These are phyloP conservation scores for Amaurobius ferox DNA, from an alignment of 2,888 invertebrate genomes.

Conservation along the genomic window DNA sequence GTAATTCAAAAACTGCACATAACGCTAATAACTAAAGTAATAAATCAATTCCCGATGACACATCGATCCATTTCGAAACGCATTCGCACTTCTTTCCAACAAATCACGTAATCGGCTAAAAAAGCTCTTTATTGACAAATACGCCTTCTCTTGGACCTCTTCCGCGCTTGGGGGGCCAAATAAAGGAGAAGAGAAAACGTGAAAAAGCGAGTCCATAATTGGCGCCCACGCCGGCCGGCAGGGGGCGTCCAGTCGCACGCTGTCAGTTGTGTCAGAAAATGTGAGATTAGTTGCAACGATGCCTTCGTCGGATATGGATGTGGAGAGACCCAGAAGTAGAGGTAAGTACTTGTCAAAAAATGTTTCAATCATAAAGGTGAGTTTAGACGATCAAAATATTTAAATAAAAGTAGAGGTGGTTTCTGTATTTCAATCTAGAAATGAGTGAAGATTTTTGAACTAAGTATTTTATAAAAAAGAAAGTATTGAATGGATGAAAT, in stretches of 20 bases:
- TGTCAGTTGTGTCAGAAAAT: neutral
- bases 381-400: too few relatives aligned
- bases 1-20: too few relatives aligned
- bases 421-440: too few relatives aligned
- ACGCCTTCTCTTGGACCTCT: neutral
- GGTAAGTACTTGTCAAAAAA: constrained; percentile 30
- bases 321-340: constrained; percentile 61
- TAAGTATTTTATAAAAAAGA: too few relatives aligned
- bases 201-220: constrained; percentile 31
- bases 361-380: too few relatives aligned
- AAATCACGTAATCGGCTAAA: too few relatives aligned
- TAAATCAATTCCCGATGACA: neutral
- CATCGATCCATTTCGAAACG: neutral
- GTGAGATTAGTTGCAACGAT: constrained; percentile 44
- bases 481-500: too few relatives aligned
- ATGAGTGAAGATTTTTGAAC: too few relatives aligned
- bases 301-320: constrained; percentile 68
- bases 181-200: constrained; percentile 28
- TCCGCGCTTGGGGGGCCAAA: constrained; percentile 24
- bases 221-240: constrained; percentile 55
- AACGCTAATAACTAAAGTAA: neutral
- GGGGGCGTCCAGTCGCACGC: constrained; percentile 32
- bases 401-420: too few relatives aligned
- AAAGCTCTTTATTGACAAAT: constrained; percentile 2
- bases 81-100: too few relatives aligned